Percentiles rank a stretch among this genome's conserved stretches.
Evolutionary conservation across 2,113 vertebrate species (phyloP).

Genomic region (Sebastes schlegelii): DNA sequence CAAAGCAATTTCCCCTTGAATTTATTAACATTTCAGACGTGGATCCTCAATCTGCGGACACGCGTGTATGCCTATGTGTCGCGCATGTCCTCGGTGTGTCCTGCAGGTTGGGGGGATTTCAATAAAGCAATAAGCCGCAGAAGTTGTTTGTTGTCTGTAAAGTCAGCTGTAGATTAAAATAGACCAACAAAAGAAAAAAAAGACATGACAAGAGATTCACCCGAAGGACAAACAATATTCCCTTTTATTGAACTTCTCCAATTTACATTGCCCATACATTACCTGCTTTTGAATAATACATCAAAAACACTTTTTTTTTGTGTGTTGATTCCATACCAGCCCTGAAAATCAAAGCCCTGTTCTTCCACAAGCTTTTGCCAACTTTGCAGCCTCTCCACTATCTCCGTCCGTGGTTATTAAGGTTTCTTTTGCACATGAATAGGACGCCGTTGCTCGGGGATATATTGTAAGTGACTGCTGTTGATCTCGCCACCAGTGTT

Average conservation of each 20-base stretch:
- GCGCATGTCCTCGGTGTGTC: background rate
- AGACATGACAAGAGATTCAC: background rate
- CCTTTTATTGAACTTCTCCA: constrained; percentile 56
- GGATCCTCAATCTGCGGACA: constrained; percentile 31
- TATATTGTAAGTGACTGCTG: constrained; percentile 77
- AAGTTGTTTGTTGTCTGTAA: constrained; percentile 57
- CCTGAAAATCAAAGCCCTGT: constrained; percentile 65
- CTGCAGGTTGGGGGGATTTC: constrained; percentile 46
- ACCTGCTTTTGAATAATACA: constrained; percentile 70
- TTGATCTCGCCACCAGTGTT: constrained; percentile 76
- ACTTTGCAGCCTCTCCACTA: constrained; percentile 67
- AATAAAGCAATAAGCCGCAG: constrained; percentile 66
- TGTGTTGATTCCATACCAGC: constrained; percentile 53
- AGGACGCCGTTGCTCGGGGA: constrained; percentile 63
- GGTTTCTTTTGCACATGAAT: constrained; percentile 73
- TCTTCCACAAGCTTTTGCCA: constrained; percentile 62
- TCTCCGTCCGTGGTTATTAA: constrained; percentile 69
- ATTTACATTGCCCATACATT: constrained; percentile 44
- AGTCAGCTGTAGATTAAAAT: constrained; percentile 61
- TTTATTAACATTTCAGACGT: constrained; percentile 78
- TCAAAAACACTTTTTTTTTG: constrained; percentile 34
- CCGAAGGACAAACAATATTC: constrained; percentile 57
- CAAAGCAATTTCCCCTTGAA: constrained; percentile 74
- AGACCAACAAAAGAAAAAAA: constrained; percentile 5
- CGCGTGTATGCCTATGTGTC: background rate